Conservation (phyloP, 2,888 invertebrate species). For the Drosophila mayaguana region DNA sequence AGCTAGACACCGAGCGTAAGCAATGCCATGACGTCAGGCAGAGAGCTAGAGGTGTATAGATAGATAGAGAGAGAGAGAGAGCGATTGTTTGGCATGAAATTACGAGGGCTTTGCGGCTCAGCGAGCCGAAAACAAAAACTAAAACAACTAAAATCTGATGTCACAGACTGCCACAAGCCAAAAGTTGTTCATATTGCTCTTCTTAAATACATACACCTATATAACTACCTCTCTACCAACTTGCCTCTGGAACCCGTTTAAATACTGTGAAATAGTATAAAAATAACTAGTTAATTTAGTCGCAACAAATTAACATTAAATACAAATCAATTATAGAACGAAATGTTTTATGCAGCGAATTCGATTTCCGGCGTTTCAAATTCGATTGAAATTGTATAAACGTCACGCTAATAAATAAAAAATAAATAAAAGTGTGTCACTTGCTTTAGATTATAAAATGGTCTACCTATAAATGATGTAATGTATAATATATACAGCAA, state of each 20-base stretch:
- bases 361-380: constrained; percentile 65
- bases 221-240: background rate
- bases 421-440: constrained; percentile 13
- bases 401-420: constrained; percentile 21
- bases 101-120: constrained; percentile 30
- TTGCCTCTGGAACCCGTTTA: constrained; percentile 41
- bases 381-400: constrained; percentile 32
- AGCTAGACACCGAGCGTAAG: constrained; percentile 67
- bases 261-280: constrained; percentile 16
- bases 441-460: constrained; percentile 8
- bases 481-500: background rate
- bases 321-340: constrained; percentile 52
- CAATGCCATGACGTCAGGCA: constrained; percentile 65
- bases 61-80: background rate
- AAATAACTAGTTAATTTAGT: constrained; percentile 46
- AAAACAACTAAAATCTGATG: constrained; percentile 25
- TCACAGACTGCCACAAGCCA: constrained; percentile 32
- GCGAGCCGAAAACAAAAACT: constrained; percentile 18
- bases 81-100: constrained; percentile 16
- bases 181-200: constrained; percentile 13
- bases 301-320: constrained; percentile 63
- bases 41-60: constrained; percentile 4
- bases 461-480: background rate
- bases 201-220: background rate
- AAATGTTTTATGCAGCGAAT: constrained; percentile 27